Conservation (phyloP, 2,113 vertebrate species). For the Myrmecophaga tridactyla region DNA sequence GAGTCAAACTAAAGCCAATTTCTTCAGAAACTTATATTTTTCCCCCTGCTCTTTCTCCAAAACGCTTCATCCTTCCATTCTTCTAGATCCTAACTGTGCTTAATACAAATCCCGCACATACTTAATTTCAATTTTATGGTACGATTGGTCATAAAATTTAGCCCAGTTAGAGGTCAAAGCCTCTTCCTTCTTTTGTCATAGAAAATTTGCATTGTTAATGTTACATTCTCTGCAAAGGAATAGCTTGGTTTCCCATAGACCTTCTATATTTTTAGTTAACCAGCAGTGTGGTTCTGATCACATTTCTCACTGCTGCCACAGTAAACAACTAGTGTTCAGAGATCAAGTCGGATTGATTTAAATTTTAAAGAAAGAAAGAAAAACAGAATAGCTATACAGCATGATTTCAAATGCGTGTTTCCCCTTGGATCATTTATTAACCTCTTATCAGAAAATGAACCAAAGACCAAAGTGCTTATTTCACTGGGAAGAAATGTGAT, state of each 20-base stretch:
- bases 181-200: constrained; percentile 35
- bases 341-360: constrained; percentile 49
- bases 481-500: constrained; percentile 78
- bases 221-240: constrained; percentile 28
- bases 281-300: background rate
- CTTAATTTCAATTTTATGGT: constrained; percentile 53
- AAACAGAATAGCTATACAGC: background rate
- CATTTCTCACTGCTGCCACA: constrained; percentile 44
- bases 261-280: constrained; percentile 1
- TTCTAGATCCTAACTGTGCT: constrained; percentile 52
- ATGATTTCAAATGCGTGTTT: constrained; percentile 56
- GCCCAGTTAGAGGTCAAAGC: constrained; percentile 22
- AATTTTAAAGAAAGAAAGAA: constrained; percentile 18
- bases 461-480: constrained; percentile 79
- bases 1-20: constrained; percentile 55
- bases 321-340: constrained; percentile 48
- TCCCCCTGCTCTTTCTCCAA: background rate
- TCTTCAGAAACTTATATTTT: constrained; percentile 1
- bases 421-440: constrained; percentile 70
- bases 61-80: background rate
- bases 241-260: background rate
- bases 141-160: constrained; percentile 45
- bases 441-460: constrained; percentile 77
- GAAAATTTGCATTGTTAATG: constrained; percentile 16
- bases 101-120: constrained; percentile 52